Conservation (phyloP, 2,113 vertebrate genomes). For the Salminus brasiliensis region DNA sequence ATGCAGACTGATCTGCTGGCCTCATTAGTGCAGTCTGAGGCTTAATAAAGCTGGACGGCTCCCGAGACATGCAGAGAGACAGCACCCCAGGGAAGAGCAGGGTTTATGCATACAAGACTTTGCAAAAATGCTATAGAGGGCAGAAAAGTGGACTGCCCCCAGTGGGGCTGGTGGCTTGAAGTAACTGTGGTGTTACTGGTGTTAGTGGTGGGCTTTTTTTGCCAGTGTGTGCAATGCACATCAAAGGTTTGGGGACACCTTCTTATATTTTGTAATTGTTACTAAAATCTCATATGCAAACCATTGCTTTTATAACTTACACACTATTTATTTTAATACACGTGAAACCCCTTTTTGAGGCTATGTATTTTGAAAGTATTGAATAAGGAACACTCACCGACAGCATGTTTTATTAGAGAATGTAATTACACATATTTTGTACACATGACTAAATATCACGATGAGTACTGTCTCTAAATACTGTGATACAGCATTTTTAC, state of each 20-base stretch:
- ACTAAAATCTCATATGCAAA: too few species aligned
- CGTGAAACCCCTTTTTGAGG: too few species aligned
- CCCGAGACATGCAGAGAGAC: conserved; percentile 35
- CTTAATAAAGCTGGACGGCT: conserved; percentile 37
- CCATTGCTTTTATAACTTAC: too few species aligned
- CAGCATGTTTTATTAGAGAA: too few species aligned
- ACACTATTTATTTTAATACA: too few species aligned
- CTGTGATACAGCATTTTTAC: too few species aligned
- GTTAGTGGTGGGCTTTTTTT: background rate
- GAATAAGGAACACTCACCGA: too few species aligned
- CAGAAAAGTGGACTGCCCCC: background rate
- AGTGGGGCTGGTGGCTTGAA: background rate
- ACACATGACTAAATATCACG: too few species aligned
- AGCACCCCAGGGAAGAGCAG: conserved; percentile 13
- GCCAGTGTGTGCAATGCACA: background rate
- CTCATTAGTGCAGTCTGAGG: conserved; percentile 31
- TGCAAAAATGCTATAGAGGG: background rate
- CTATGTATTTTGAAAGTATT: too few species aligned
- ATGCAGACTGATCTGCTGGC: conserved; percentile 19
- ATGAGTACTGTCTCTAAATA: too few species aligned
- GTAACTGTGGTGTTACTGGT: background rate
- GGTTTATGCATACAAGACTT: background rate
- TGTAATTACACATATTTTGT: too few species aligned
- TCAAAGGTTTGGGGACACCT: background rate
- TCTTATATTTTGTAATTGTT: too few species aligned